Evolutionary conservation across 2,888 invertebrate species (phyloP), one percentile per base, ranked within the genome.

Genomic region (Camptogramma bilineatum): DNA sequence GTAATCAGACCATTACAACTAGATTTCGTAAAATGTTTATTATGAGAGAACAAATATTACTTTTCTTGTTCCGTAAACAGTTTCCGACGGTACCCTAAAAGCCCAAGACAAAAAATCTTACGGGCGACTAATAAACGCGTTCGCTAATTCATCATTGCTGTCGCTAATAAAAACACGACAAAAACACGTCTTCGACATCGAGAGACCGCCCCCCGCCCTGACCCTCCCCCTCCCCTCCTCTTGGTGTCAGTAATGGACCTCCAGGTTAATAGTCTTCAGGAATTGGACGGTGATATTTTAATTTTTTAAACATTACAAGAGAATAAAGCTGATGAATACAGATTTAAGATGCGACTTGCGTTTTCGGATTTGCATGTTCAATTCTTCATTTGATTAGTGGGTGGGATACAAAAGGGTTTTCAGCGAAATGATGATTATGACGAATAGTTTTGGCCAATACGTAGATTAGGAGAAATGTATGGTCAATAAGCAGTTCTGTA

Each of bases 61-160:
- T 42, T 2, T 42, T 18, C 39, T 53, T 17, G 13, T 16, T 1
- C 21, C 0, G n/a, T 50, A 52, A 31, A 16, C 52, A 58, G 19
- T 19, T 16, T 28, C 17, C 16, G 47, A 55, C 50, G 53, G 69
- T 75, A 62, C 74, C 69, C 73, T 21, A 69, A 73, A 68, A 70
- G 66, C 55, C 59, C 39, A 60, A 70, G 75, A 71, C 70, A 71
- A 86, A 84, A 81, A 81, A 81, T 79, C 74, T 76, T 79, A 79
- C 73, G 80, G 78, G 64, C 80, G 73, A 80, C 84, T 85, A 86
- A 87, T 87, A 87, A 86, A 85, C 80, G 83, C 81, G 82, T 85
- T 82, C 84, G 79, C 84, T 87, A 89, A 91, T 90, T 89, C 87
- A 88, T 91, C 88, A 90, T 88, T 89, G 91, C 89, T 88, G 86